Evolutionary conservation across 2,113 vertebrate genomes (phyloP).

Genomic region (Papio anubis): DNA sequence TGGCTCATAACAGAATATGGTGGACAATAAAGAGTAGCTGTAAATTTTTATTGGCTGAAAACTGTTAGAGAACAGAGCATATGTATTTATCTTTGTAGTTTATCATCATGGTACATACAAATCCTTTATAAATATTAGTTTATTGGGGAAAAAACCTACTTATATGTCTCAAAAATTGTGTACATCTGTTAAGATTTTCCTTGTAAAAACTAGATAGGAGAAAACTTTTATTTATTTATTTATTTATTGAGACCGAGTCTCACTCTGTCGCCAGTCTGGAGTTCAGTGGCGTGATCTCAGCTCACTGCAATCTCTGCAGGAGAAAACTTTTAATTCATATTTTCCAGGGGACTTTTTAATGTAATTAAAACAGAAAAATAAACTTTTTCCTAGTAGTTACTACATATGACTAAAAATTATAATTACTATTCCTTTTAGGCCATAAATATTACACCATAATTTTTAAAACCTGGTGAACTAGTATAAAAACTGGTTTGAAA

Average conservation of each 20-base stretch:
- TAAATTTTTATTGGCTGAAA: neutral
- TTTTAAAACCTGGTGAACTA: neutral
- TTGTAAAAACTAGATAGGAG: neutral
- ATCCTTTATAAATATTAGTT: neutral
- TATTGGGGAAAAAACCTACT: neutral
- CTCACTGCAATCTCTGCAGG: too few relatives aligned
- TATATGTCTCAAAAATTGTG: neutral
- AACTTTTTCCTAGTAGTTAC: neutral
- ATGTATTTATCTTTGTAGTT: neutral
- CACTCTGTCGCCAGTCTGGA: too few relatives aligned
- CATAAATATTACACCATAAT: neutral
- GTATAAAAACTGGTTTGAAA: neutral
- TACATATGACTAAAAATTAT: conserved; percentile 8
- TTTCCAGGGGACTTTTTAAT: neutral
- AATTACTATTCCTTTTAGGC: neutral
- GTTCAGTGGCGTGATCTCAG: too few relatives aligned
- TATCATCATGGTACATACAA: neutral
- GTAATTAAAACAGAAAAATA: neutral
- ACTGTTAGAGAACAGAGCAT: neutral
- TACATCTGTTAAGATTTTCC: conserved; percentile 21
- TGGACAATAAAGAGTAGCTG: neutral
- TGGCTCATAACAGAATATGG: neutral
- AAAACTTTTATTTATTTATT: neutral
- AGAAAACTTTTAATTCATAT: neutral
- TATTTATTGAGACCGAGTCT: too few relatives aligned